These are phyloP conservation scores for Sorex araneus DNA, from an alignment of 2,113 vertebrate genomes.

Conservation along the genomic window DNA sequence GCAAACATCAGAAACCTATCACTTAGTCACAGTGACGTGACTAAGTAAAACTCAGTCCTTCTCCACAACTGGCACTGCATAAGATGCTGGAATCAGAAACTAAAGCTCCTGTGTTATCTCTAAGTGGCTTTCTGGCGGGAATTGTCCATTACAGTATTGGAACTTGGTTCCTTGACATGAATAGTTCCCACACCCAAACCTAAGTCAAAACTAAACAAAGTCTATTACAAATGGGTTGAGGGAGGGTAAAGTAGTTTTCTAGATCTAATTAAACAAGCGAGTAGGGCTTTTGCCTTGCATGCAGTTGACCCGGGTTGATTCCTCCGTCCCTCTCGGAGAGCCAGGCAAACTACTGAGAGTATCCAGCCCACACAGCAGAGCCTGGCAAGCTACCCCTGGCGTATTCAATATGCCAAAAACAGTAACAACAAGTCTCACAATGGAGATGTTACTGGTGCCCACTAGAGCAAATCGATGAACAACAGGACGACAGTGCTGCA, in stretches of 20 bases:
- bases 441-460: too few relatives aligned
- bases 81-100: background rate
- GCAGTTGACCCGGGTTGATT: too few relatives aligned
- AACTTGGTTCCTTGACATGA: background rate
- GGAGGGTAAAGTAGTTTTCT: background rate
- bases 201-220: background rate
- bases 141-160: background rate
- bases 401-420: too few relatives aligned
- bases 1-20: constrained; percentile 8
- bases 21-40: background rate
- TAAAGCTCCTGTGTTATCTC: background rate
- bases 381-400: too few relatives aligned
- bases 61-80: too few relatives aligned
- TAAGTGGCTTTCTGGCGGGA: background rate
- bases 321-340: too few relatives aligned
- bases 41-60: background rate
- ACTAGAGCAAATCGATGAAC: too few relatives aligned
- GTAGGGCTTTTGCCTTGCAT: too few relatives aligned
- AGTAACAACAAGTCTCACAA: too few relatives aligned
- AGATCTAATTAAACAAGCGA: background rate
- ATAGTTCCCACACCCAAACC: background rate
- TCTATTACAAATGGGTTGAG: accelerated
- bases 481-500: too few relatives aligned
- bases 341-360: too few relatives aligned
- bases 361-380: too few relatives aligned